phyloP scores from a whole-genome alignment of 2,113 vertebrate species.

The Toxostoma redivivum region DNA sequence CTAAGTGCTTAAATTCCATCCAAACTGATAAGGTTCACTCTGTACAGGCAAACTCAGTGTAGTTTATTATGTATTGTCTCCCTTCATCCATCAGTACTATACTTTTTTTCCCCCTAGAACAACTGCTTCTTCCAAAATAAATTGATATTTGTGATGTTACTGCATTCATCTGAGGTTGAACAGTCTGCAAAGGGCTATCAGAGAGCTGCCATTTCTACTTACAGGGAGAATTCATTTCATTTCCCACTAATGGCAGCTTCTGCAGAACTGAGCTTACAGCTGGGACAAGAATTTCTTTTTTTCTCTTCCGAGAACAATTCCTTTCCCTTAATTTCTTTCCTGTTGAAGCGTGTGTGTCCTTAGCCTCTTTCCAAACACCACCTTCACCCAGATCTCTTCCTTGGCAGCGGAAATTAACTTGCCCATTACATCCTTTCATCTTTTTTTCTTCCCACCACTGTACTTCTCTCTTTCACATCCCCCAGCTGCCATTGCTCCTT shows the following conservation, averaged over 20 bases:
- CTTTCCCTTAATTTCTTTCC: background rate
- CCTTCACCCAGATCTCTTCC: background rate
- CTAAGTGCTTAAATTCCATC: slow-evolving; percentile 66
- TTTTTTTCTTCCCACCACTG: background rate
- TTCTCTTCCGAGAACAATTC: background rate
- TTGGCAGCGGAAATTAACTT: background rate
- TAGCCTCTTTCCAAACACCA: background rate
- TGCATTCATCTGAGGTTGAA: slow-evolving; percentile 8
- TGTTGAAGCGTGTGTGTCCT: background rate
- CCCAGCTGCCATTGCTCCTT: background rate
- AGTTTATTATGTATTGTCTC: slow-evolving; percentile 38
- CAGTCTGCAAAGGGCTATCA: background rate
- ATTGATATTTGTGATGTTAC: background rate
- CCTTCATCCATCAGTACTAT: slow-evolving; percentile 24
- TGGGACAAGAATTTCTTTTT: background rate
- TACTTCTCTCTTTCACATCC: background rate
- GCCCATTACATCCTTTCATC: background rate
- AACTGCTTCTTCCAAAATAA: background rate
- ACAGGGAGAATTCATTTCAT: background rate
- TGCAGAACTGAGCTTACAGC: background rate
- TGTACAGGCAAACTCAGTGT: background rate
- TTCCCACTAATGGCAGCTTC: background rate
- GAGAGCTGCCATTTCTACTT: slow-evolving; percentile 22
- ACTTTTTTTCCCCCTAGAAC: background rate
- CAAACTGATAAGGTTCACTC: slow-evolving; percentile 57